Conservation (phyloP, 2,113 vertebrate genomes). For the Perca flavescens region DNA sequence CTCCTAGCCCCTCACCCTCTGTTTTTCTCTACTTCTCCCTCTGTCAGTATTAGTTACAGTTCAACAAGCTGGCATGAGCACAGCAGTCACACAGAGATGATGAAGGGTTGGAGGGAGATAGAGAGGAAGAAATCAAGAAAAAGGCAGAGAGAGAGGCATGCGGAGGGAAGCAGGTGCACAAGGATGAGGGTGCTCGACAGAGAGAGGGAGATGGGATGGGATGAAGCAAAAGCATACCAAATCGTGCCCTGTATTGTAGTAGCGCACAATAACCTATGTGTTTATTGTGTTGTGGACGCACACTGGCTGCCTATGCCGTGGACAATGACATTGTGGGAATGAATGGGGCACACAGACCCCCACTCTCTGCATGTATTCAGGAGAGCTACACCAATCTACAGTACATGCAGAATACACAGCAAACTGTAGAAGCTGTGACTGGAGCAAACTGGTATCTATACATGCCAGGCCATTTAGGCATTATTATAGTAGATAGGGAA, state of each 20-base stretch:
- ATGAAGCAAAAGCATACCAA: constrained; percentile 62
- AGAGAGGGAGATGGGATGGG: constrained; percentile 70
- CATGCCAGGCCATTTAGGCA: background rate
- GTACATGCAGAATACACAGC: constrained; percentile 37
- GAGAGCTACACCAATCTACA: constrained; percentile 38
- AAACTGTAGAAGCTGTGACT: constrained; percentile 37
- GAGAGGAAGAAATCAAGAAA: constrained; percentile 47
- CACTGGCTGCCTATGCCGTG: constrained; percentile 75
- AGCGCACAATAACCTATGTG: constrained; percentile 79
- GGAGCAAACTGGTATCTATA: constrained; percentile 42
- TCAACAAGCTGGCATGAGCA: constrained; percentile 74
- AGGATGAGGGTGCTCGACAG: constrained; percentile 38
- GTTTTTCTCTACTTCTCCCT: constrained; percentile 46
- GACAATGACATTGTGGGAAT: constrained; percentile 76
- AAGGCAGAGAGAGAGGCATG: constrained; percentile 37
- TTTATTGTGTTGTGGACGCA: constrained; percentile 77
- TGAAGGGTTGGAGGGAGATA: constrained; percentile 50
- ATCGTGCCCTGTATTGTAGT: constrained; percentile 72
- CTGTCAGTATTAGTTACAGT: constrained; percentile 76
- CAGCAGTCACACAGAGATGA: constrained; percentile 70
- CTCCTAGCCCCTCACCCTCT: constrained; percentile 33
- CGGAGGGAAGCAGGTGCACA: constrained; percentile 62
- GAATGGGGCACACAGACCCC: constrained; percentile 67
- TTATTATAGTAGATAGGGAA: background rate
- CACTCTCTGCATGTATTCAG: constrained; percentile 58